Evolutionary conservation across 1,140 invertebrate species (phyloP), one percentile per base, ranked within the genome.

Genomic region (Phortica variegata): DNA sequence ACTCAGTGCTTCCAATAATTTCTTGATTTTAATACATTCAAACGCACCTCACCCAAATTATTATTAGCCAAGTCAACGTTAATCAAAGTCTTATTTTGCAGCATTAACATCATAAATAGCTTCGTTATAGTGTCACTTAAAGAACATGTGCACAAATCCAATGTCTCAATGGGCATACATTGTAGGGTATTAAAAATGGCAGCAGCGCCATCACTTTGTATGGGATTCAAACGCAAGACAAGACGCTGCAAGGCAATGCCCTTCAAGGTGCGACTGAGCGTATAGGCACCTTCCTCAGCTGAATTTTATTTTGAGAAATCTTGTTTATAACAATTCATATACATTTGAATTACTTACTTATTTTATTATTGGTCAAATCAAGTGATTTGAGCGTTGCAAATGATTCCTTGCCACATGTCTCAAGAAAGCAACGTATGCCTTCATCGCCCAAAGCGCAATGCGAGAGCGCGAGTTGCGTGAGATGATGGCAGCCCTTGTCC

Each of bases 351-450:
- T 3, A 39, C 65, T 34, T 33, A 77, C 76, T 60, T 6, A 78
- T 76, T 45, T 58, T 60, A 48, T 78, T 78, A 47, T 78, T 77
- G 15, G 61, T 72, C 41, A 78, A 49, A 41, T 75, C 61, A 2
- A 78, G 56, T 4, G 55, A 33, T 8, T 60, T 71, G 0, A 78
- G 50, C 5, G 63, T 73, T 7, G 48, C 43, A 23, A 74, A 73
- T 2, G 72, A 60, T 44, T 77, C 73, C 12, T 58, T 54, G 42
- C 60, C 60, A 4, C 65, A 71, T 17, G 56, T 62, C 45, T 70
- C 62, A 16, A 74, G 47, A 41, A 78, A 69, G 38, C 60, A 45
- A 12, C 65, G 60, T 12, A 76, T 71, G 16, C 77, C 77, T 15
- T 61, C 55, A 65, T 78, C 74, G 0, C 61, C 61, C 18, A 77